Percentiles rank a stretch among this genome's conserved stretches.
These are phyloP conservation scores for Lasioglossum albipes DNA, from an alignment of 1,140 invertebrate genomes.

Conservation along the genomic window DNA sequence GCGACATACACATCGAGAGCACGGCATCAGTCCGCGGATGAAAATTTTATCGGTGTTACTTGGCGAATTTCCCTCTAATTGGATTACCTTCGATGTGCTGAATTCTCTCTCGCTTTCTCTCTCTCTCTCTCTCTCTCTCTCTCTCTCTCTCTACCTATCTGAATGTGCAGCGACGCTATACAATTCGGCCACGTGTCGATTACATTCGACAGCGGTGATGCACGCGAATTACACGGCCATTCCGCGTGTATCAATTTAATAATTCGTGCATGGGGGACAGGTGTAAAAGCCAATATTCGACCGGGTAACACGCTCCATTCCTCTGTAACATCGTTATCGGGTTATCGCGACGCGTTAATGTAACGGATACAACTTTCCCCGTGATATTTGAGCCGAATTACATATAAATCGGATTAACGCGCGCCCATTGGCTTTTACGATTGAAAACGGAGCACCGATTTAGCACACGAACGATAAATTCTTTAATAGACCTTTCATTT, in stretches of 20 bases:
- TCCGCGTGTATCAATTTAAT: conserved; percentile 58
- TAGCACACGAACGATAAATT: not conserved
- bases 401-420: conserved; percentile 41
- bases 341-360: conserved; percentile 42
- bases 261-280: conserved; percentile 36
- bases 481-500: not conserved
- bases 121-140: too few relatives aligned
- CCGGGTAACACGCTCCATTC: conserved; percentile 14
- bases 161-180: conserved; percentile 21
- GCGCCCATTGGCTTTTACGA: conserved; percentile 25
- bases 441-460: conserved; percentile 8
- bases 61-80: conserved; percentile 59
- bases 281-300: conserved; percentile 51
- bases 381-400: conserved; percentile 49
- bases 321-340: conserved; percentile 36
- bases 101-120: too few relatives aligned
- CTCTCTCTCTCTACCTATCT: not conserved
- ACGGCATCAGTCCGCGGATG: conserved; percentile 35
- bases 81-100: conserved; percentile 40
- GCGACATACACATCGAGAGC: not conserved
- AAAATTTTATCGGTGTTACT: conserved; percentile 61
- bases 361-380: conserved; percentile 33
- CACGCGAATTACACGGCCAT: conserved; percentile 51
- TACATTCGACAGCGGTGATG: conserved; percentile 46
- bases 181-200: conserved; percentile 56